Conservation (phyloP, 2,113 vertebrate genomes). For the Rhegmatorhina hoffmannsi region DNA sequence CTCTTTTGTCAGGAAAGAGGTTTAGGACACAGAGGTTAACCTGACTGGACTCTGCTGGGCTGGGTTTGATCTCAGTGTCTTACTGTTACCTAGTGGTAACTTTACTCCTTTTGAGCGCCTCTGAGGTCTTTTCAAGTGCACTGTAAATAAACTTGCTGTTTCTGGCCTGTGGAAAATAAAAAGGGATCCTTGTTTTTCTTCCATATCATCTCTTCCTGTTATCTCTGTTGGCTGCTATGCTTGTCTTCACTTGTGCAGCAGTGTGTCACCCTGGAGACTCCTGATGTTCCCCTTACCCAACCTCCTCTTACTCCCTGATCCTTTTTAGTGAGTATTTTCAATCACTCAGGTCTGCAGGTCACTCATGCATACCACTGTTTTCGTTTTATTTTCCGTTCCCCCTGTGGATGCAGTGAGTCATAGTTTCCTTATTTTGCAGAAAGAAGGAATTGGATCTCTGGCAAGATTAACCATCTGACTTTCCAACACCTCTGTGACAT, state of each 20-base stretch:
- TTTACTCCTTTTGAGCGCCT: not conserved
- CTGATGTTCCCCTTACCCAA: not conserved
- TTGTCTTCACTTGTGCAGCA: not conserved
- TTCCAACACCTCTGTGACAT: not conserved
- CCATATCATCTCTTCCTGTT: not conserved
- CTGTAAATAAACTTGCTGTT: not conserved
- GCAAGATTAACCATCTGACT: not conserved
- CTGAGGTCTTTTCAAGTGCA: not conserved
- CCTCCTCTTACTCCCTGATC: not conserved
- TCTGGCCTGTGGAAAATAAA: not conserved
- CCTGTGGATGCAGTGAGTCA: conserved; percentile 14
- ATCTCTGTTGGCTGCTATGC: not conserved
- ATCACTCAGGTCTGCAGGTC: not conserved
- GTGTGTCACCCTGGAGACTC: not conserved
- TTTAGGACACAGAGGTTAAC: not conserved
- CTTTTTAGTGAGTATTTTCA: not conserved
- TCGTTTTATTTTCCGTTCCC: not conserved
- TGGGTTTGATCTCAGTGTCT: not conserved
- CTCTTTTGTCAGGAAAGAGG: not conserved
- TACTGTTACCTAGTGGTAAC: not conserved
- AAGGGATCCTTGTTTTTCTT: not conserved
- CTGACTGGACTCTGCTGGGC: not conserved
- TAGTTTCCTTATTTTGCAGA: conserved; percentile 14
- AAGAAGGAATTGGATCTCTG: not conserved
- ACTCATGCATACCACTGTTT: not conserved